These are phyloP conservation scores for Platichthys flesus DNA, from an alignment of 2,113 vertebrate genomes.

Conservation along the genomic window DNA sequence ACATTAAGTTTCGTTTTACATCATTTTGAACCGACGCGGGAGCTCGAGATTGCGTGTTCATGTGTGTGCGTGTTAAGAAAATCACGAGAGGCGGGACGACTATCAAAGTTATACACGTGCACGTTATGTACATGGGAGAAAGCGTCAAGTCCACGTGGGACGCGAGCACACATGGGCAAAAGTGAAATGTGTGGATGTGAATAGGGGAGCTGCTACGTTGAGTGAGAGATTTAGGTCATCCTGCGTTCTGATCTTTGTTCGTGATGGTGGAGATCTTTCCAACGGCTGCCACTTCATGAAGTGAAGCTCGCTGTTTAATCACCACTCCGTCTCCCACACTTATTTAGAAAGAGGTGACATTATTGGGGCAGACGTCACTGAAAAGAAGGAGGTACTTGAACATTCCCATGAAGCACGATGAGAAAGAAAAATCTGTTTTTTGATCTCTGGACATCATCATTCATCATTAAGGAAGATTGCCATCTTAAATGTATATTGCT, in stretches of 20 bases:
- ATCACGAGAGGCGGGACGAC: background rate
- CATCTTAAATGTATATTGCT: no score
- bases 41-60: background rate
- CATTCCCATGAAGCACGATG: conserved; percentile 34
- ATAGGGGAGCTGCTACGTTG: conserved; percentile 34
- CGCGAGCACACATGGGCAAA: conserved; percentile 6
- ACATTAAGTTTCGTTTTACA: conserved; percentile 26
- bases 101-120: conserved; percentile 11
- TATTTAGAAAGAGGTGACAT: conserved; percentile 55
- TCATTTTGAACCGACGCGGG: background rate
- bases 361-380: conserved; percentile 51
- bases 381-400: conserved; percentile 44
- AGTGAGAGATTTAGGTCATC: conserved; percentile 79
- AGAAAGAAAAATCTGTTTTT: background rate
- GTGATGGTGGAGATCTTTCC: conserved; percentile 49
- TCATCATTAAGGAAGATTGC: background rate
- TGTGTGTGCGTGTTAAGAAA: background rate
- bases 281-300: conserved; percentile 44
- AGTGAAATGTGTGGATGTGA: conserved; percentile 25
- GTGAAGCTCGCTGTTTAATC: conserved; percentile 59
- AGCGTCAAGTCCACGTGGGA: conserved; percentile 8
- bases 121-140: background rate
- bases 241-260: conserved; percentile 64
- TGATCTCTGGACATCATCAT: conserved; percentile 40
- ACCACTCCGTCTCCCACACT: conserved; percentile 21